Evolutionary conservation across 2,113 vertebrate genomes (phyloP), one percentile per base, ranked within the genome.

Genomic region (Pandion haliaetus): DNA sequence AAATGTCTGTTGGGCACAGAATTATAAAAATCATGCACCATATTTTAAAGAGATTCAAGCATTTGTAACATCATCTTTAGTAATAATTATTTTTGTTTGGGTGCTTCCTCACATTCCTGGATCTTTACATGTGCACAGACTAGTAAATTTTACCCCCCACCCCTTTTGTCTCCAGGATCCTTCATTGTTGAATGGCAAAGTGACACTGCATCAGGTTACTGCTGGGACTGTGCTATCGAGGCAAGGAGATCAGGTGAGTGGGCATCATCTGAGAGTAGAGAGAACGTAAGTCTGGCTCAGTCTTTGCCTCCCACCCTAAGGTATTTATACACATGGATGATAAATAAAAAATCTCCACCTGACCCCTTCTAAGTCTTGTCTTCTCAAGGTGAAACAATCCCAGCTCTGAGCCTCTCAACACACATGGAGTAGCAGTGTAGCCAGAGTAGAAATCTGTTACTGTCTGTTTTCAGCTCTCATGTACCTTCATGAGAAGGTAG

Each of bases 241-340:
- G 57, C 99, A 99, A 83, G 99, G 99, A 54, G 99, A 99, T 92
- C 99, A 99, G 99, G 99, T 99, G 65, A 98, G 98, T 80, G 29
- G 36, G 10, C n/a, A 3, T n/a, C 73, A 4, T 3, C 49, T 40
- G 38, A 10, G 52, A 58, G 20, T 2, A 25, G 14, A 38, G 32
- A 40, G 26, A 23, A 12, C 1, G 0, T 6, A 3, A 50, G 23
- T 16, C 25, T 71, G 87, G 6, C 59, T 69, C 12, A 7, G 16
- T 8, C 36, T 80, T 40, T 82, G 38, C 7, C 36, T 18, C 16
- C 10, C 15, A 34, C 44, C 5, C 0, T 5, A 61, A 49, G 10
- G 6, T 44, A 31, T 61, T 93, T 21, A 4, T 20, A 5, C 17
- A n/a, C 16, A 2, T 1, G 13, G 31, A 42, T 49, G 29, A 50